Percentiles rank a stretch among this genome's conserved stretches.
Conservation (phyloP, 2,113 vertebrate species). For the Pachyramphus minor region DNA sequence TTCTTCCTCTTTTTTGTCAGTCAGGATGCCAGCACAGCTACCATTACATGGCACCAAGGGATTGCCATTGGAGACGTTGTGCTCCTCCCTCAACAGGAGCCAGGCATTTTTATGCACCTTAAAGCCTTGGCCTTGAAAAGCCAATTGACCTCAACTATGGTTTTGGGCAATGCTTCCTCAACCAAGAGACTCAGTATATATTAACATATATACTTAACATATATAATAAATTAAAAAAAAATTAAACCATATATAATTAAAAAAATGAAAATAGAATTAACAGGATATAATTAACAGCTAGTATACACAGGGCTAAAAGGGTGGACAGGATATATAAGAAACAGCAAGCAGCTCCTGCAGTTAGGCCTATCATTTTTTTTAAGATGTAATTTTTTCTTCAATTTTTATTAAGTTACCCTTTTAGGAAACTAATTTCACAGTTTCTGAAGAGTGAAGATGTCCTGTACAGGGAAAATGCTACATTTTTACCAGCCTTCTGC, state of each 20-base stretch:
- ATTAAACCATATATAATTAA: background rate
- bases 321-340: background rate
- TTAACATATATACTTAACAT: background rate
- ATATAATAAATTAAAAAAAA: background rate
- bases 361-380: background rate
- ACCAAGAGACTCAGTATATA: background rate
- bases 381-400: background rate
- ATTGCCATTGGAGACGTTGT: background rate
- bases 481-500: background rate
- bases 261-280: background rate
- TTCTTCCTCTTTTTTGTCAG: background rate
- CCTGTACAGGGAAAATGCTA: background rate
- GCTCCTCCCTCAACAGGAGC: background rate
- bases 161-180: background rate
- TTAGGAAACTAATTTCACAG: background rate
- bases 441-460: background rate
- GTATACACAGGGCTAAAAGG: background rate
- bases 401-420: background rate
- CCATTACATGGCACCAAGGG: background rate
- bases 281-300: background rate
- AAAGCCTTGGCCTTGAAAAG: background rate
- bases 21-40: background rate
- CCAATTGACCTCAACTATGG: background rate
- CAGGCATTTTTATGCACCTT: background rate
- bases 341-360: background rate